A percentile compares a stretch with the other conserved stretches of the same genome.
Evolutionary conservation across 2,113 vertebrate species (phyloP).

Genomic region (Pollachius pollachius): DNA sequence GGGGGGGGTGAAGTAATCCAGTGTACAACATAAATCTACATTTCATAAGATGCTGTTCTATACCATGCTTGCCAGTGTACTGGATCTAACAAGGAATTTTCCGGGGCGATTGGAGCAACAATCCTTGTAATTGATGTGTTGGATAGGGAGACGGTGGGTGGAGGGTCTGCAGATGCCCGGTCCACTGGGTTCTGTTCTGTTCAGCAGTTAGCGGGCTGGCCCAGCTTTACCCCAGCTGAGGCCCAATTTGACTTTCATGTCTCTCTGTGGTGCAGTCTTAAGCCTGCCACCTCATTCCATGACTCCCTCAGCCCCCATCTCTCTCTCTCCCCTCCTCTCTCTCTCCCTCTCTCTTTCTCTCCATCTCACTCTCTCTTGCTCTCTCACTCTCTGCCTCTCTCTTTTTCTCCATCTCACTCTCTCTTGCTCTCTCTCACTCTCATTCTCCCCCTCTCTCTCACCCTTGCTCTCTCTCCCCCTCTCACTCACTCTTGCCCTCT

Average conservation of each 20-base stretch:
- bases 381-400: neutral
- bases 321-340: constrained; percentile 3
- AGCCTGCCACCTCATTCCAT: neutral
- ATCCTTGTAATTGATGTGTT: no score
- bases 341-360: neutral
- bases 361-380: constrained; percentile 2
- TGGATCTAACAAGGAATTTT: no score
- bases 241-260: constrained; percentile 44
- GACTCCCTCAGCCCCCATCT: constrained; percentile 7
- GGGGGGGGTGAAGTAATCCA: neutral
- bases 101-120: no score
- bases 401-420: neutral
- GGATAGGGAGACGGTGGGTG: neutral
- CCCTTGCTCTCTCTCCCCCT: neutral
- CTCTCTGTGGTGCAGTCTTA: constrained; percentile 23
- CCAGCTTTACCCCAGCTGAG: constrained; percentile 51
- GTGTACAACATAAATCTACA: neutral
- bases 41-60: neutral
- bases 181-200: constrained; percentile 8
- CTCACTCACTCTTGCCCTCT: neutral
- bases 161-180: constrained; percentile 13
- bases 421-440: constrained; percentile 7
- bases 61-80: no score
- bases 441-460: neutral
- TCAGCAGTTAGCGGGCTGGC: constrained; percentile 44